Conservation (phyloP, 2,888 invertebrate genomes). For the Phrixothrix hirtus region DNA sequence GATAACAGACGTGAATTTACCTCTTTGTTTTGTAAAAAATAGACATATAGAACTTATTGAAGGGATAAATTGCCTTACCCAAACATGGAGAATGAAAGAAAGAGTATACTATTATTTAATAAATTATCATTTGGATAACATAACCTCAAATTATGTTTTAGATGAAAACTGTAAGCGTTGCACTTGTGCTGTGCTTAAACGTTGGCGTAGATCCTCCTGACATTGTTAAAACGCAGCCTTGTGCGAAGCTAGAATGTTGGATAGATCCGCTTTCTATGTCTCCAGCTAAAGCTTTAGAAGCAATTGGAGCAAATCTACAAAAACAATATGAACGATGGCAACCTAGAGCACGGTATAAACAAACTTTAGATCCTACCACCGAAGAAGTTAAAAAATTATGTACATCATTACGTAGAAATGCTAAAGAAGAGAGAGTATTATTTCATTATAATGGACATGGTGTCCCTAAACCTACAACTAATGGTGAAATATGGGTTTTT, state of each 20-base stretch:
- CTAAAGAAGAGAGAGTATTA: slow-evolving; percentile 96
- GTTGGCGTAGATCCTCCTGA: slow-evolving; percentile 99
- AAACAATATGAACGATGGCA: slow-evolving; percentile 99
- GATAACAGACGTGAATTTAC: slow-evolving; percentile 67
- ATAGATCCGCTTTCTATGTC: slow-evolving; percentile 89
- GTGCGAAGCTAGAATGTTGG: slow-evolving; percentile 96
- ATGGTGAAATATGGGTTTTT: slow-evolving; percentile 99
- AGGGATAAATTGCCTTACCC: slow-evolving; percentile 67
- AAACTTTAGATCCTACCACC: slow-evolving; percentile 94
- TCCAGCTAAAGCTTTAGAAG: slow-evolving; percentile 89
- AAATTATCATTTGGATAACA: not conserved
- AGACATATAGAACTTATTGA: slow-evolving; percentile 76
- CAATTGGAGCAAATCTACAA: slow-evolving; percentile 88
- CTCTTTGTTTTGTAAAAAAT: slow-evolving; percentile 72
- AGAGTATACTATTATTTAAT: slow-evolving; percentile 64
- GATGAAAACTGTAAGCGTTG: slow-evolving; percentile 99
- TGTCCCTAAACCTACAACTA: slow-evolving; percentile 95
- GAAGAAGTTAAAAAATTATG: slow-evolving; percentile 98
- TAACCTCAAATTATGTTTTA: slow-evolving; percentile 49
- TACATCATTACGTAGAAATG: slow-evolving; percentile 89
- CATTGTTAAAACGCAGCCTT: slow-evolving; percentile 94
- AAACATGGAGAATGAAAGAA: slow-evolving; percentile 92
- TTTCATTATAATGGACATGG: slow-evolving; percentile 99
- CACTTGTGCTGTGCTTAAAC: slow-evolving; percentile 94
- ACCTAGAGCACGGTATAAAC: slow-evolving; percentile 95